Base-by-base conservation (phyloP, 2,888 invertebrate genomes). In the Epistrophe grossulariae region DNA sequence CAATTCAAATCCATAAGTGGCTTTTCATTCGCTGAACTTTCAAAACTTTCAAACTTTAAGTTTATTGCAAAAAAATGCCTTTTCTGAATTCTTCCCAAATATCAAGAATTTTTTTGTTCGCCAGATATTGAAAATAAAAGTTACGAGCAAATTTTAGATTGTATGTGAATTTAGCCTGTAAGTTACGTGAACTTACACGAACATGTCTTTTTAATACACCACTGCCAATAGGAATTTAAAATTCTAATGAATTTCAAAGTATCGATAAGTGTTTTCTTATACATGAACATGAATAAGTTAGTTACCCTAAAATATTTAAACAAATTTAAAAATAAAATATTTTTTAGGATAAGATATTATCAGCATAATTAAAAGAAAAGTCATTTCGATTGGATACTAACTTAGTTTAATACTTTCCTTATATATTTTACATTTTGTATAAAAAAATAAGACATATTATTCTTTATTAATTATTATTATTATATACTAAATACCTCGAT, bases 341-440 rank as follows among this genome's bases (percentile, higher is more conserved):
- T 43, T 43, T n/a, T 17, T 9, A 48, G 10, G 19, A 17, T 5
- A 17, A 3, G 9, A 48, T 48, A 48, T 19, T 10, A 17, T 17
- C 50, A 24, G 4, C 5, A 24, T 40, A 19, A 19, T 15, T 35
- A 62, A 62, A 62, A 43, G 11, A 62, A 40, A 19, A 35, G 35
- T 38, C 62, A 19, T 24, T 62, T 62, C 43, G 19, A 15, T 62
- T 62, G 40, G 15, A 62, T 62, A 17, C 43, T 62, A 43, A 62
- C 62, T 62, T 62, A 62, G 15, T 62, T 62, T 62, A 62, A 62
- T 62, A 43, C 62, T 43, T 62, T 59, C 8, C 15, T 62, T 62
- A 62, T 43, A 62, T 38, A 62, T 62, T 62, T 62, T 62, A 62
- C 62, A 62, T 43, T 62, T 40, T 62, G 62, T 62, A 62, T 62